Evolutionary conservation across 2,797 vertebrate genomes (phyloP), one percentile per base, ranked within the genome.

Genomic region (Phalanger gymnotis): DNA sequence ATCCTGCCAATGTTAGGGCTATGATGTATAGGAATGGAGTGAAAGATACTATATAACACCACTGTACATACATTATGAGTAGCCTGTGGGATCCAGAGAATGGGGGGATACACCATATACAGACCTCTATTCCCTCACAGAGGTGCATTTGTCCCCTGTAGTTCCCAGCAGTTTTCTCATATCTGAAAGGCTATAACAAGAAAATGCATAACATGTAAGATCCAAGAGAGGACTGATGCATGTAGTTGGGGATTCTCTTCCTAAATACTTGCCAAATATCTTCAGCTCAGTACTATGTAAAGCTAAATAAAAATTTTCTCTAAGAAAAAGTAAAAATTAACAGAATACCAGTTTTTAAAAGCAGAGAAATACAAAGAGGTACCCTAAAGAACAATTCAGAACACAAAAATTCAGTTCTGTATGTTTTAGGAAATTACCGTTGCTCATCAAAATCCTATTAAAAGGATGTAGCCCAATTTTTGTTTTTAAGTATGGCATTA

Each of bases 161-260:
- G 92, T 61, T 87, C 93, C 56, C 96, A 95, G 93, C 30, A 25
- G 66, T 61, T 97, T 52, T 73, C 95, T 96, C 94, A 90, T 54
- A 95, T 93, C 94, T 97, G 92, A 89, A 97, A 96, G 34, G 91
- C 95, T 93, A 81, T 92, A 91, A 96, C 87, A 97, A 52, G 91
- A 96, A 96, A 94, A 97, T 73, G 57, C 55, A 0, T 94, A 98
- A 97, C 31, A 93, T 94, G n/a, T 40, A 94, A 97, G 96, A 93
- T 92, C 53, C 57, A 90, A 95, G 95, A 94, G 96, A 95, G 91
- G 94, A 93, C 0, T 90, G 92, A 1, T 91, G 28, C 47, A 94
- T 13, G 2, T 0, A 92, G 93, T 91, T 94, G 90, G 16, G 5
- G n/a, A 96, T 87, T 92, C 12, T 66, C 52, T 92, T 93, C 96